Evolutionary conservation across 2,113 vertebrate genomes (phyloP).

Genomic region (Phalacrocorax aristotelis): DNA sequence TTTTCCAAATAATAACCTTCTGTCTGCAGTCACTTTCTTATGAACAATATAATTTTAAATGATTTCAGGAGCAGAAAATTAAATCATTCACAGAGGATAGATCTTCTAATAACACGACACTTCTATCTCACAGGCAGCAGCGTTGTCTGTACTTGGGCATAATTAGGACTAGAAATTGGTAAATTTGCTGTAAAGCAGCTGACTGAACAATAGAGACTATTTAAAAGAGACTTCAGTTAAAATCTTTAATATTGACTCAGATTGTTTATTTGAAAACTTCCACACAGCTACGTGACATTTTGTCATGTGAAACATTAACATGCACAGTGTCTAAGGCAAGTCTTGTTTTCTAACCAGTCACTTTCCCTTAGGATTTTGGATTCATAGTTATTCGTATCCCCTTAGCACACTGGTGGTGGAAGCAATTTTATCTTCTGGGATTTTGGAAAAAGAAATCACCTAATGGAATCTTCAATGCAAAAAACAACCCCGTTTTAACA

Average conservation of each 20-base stretch:
- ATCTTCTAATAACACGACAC: conserved; percentile 19
- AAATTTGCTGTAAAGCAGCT: conserved; percentile 1
- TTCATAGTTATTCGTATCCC: background rate
- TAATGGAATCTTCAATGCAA: background rate
- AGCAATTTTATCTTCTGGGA: background rate
- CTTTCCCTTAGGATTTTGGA: background rate
- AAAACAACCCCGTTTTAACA: background rate
- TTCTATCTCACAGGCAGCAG: conserved; percentile 24
- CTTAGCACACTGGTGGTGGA: background rate
- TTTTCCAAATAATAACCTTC: conserved; percentile 36
- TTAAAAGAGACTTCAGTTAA: background rate
- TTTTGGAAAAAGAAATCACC: background rate
- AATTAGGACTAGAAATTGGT: conserved; percentile 30
- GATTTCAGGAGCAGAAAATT: conserved; percentile 69
- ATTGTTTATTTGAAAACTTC: background rate
- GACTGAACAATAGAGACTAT: background rate
- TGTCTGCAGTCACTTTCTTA: conserved; percentile 32
- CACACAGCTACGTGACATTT: background rate
- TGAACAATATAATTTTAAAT: conserved; percentile 39
- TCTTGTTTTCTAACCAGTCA: background rate
- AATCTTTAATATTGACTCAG: background rate
- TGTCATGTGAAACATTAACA: background rate
- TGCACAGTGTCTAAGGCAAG: background rate
- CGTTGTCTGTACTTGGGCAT: background rate
- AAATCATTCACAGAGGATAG: conserved; percentile 56